phyloP scores from a whole-genome alignment of 2,888 invertebrate species.

The Athalia rosae region DNA sequence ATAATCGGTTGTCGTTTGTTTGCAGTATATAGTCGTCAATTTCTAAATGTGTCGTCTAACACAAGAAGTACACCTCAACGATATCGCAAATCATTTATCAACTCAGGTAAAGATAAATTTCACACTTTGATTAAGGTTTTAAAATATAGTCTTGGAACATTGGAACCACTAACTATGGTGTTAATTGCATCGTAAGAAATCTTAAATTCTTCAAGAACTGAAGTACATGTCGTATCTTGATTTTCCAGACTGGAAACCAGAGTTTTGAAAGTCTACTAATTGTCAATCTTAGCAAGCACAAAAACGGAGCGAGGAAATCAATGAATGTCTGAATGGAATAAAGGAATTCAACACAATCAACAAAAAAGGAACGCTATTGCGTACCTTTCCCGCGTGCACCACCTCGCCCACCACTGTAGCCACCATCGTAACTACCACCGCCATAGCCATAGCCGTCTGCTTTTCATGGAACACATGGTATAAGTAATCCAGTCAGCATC shows the following conservation, averaged over 20 bases:
- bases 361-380: slow-evolving; percentile 73
- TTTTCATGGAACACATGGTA: slow-evolving; percentile 73
- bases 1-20: no score
- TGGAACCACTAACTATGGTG: slow-evolving; percentile 49
- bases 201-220: slow-evolving; percentile 44
- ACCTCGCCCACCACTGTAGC: slow-evolving; percentile 89
- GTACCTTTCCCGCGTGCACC: slow-evolving; percentile 93
- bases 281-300: slow-evolving; percentile 40
- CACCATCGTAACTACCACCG: slow-evolving; percentile 92
- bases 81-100: no score
- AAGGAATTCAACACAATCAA: slow-evolving; percentile 51
- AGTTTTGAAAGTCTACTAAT: slow-evolving; percentile 22
- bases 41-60: no score
- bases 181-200: slow-evolving; percentile 56
- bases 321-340: slow-evolving; percentile 38
- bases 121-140: background rate
- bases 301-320: slow-evolving; percentile 30
- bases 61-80: no score
- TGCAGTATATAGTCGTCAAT: no score
- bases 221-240: slow-evolving; percentile 4
- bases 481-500: slow-evolving; percentile 65
- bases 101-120: no score
- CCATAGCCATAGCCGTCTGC: slow-evolving; percentile 86
- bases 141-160: slow-evolving; percentile 50
- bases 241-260: background rate